Evolutionary conservation across 2,113 vertebrate genomes (phyloP), one percentile per base, ranked within the genome.

Genomic region (Pterocles orientalis): DNA sequence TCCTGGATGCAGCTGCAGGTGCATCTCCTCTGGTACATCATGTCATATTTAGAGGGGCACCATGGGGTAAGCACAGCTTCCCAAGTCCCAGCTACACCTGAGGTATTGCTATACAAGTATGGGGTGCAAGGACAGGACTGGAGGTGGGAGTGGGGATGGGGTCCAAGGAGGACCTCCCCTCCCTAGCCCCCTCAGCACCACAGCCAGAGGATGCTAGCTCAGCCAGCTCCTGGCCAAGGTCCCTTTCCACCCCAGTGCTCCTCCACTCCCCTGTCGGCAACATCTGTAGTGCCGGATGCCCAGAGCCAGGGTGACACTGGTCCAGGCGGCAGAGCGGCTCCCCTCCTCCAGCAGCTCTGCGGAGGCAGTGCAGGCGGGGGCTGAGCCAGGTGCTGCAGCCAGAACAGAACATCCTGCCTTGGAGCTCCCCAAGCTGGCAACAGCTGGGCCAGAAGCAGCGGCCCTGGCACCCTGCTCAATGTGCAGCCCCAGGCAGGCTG

Each of bases 341-440:
- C 34, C 80, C 77, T 84, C 94, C 78, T 92, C 75, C 87, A 61
- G 43, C 73, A 64, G 73, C 69, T 36, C 57, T 18, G 31, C 45
- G 72, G 58, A 80, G 68, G 47, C 58, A 36, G 64, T 2, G 0
- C 25, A n/a, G 76, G 73, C 0, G 0, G 56, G 82, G 57, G 65
- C 64, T 2, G 36, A 83, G 56, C 50, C 45, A 65, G 56, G 18
- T 0, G 0, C 68, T 70, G 71, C 2, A 0, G 3, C 14, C 11
- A 26, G 93, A 95, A 89, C 91, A 94, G 91, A 94, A 94, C 95
- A 82, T 94, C 73, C 83, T 78, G 92, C 83, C 80, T 72, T 3
- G 0, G 54, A 78, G 75, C 16, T 85, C 34, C 64, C 0, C 0
- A 15, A 75, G 33, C 31, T 0, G 0, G n/a, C 24, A 36, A n/a